A percentile compares a stretch with the other conserved stretches of the same genome.
phyloP scores from a whole-genome alignment of 2,888 invertebrate species.

The Lycia hirtaria region DNA sequence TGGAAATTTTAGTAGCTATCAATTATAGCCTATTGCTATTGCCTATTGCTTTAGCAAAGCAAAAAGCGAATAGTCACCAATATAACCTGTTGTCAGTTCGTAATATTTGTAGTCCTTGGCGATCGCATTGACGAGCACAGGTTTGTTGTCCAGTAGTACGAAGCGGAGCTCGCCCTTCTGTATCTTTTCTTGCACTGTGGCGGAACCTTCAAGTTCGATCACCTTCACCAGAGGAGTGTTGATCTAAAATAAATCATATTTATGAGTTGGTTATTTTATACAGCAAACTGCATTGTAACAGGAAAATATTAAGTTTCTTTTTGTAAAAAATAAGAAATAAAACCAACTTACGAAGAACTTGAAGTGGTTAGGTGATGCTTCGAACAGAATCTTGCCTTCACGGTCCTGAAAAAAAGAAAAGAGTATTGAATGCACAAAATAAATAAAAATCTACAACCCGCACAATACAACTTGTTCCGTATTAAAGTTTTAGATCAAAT shows the following conservation, averaged over 20 bases:
- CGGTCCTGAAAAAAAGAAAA: slow-evolving; percentile 60
- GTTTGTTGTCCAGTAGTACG: slow-evolving; percentile 80
- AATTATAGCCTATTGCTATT: no score
- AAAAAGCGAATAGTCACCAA: slow-evolving; percentile 74
- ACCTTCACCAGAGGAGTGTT: slow-evolving; percentile 82
- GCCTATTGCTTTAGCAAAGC: slow-evolving; percentile 12
- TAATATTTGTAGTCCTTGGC: slow-evolving; percentile 85
- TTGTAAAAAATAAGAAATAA: neutral
- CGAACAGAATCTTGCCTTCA: slow-evolving; percentile 67
- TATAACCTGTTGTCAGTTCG: slow-evolving; percentile 80
- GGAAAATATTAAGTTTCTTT: no score
- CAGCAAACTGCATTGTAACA: neutral
- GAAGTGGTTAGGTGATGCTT: slow-evolving; percentile 66
- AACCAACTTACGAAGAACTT: slow-evolving; percentile 67
- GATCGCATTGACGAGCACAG: slow-evolving; percentile 75
- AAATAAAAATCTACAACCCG: slow-evolving; percentile 3
- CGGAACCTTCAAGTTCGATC: slow-evolving; percentile 78
- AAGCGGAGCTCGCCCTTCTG: slow-evolving; percentile 82
- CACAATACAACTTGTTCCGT: no score
- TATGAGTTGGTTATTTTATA: neutral
- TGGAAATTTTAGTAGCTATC: neutral
- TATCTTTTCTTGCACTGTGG: slow-evolving; percentile 75
- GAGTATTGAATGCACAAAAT: no score
- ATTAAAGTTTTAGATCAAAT: no score
- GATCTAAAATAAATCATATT: slow-evolving; percentile 49